Percentiles rank a stretch among this genome's conserved stretches.
Conservation (phyloP, 2,113 vertebrate genomes). For the Oreochromis niloticus region DNA sequence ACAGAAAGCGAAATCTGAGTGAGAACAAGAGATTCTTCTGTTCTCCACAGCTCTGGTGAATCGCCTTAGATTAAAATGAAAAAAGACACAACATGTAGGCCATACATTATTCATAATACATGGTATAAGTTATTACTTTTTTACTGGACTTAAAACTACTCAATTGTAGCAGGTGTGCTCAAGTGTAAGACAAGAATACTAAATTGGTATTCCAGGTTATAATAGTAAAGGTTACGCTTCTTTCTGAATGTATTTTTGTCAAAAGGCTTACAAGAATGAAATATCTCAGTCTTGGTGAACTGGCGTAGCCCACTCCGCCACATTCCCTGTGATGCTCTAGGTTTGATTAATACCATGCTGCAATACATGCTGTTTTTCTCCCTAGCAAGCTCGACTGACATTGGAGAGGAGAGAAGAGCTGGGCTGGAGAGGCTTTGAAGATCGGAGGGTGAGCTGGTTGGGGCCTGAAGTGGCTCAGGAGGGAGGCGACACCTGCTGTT, state of each 20-base stretch:
- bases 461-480: slow-evolving; percentile 46
- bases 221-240: neutral
- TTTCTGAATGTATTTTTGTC: slow-evolving; percentile 7
- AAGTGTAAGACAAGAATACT: neutral
- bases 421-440: slow-evolving; percentile 48
- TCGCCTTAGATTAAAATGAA: neutral
- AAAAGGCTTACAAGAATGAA: slow-evolving; percentile 23
- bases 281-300: slow-evolving; percentile 19
- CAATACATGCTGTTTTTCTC: slow-evolving; percentile 35
- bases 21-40: slow-evolving; percentile 2
- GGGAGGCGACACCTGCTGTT: slow-evolving; percentile 62
- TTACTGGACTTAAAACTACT: neutral
- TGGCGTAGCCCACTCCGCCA: neutral
- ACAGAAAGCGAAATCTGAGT: neutral
- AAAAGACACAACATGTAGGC: neutral
- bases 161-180: neutral
- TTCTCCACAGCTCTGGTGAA: slow-evolving; percentile 15
- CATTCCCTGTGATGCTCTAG: slow-evolving; percentile 32
- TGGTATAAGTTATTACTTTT: neutral
- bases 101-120: neutral
- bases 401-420: neutral
- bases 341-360: slow-evolving; percentile 51
- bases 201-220: neutral
- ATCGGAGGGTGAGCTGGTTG: slow-evolving; percentile 48
- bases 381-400: slow-evolving; percentile 15